These are phyloP conservation scores for Nomia melanderi DNA, from an alignment of 1,140 invertebrate species.

Conservation along the genomic window DNA sequence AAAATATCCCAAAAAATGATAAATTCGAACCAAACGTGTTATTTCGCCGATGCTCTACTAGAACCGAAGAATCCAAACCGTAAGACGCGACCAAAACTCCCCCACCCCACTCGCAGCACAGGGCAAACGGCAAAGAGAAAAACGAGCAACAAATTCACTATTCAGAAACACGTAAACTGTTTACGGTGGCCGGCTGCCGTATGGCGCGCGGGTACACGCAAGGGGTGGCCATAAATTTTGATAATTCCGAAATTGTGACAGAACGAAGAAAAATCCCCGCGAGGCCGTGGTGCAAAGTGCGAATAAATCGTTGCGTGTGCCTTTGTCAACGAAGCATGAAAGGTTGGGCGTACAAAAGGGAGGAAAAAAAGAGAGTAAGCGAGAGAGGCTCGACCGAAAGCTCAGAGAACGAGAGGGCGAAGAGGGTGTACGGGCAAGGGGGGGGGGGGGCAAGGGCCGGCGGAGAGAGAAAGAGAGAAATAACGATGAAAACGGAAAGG, in stretches of 20 bases:
- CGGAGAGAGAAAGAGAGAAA: conserved; percentile 1
- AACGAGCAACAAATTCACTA: background rate
- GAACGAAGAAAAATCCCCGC: conserved; percentile 79
- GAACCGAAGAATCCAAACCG: no score
- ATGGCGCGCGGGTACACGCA: conserved; percentile 8
- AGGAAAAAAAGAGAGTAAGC: conserved; percentile 5
- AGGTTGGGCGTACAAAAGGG: conserved; percentile 45
- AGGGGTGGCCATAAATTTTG: conserved; percentile 75
- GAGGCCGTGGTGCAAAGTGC: conserved; percentile 75
- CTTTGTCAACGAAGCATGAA: conserved; percentile 74
- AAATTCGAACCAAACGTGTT: no score
- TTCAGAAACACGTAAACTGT: conserved; percentile 21
- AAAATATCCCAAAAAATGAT: no score
- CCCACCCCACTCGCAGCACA: no score
- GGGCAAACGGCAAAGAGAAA: no score
- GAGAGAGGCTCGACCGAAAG: background rate
- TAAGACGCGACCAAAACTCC: no score
- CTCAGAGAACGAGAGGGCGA: conserved; percentile 21
- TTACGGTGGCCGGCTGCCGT: conserved; percentile 6
- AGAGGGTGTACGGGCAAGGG: background rate
- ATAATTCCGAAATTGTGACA: conserved; percentile 78
- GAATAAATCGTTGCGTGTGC: conserved; percentile 78
- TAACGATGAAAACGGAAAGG: conserved; percentile 11
- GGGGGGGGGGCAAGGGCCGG: background rate
- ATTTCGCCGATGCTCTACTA: no score